Conservation (phyloP, 2,797 vertebrate genomes). For the Microctenopoma steveboyesi region DNA sequence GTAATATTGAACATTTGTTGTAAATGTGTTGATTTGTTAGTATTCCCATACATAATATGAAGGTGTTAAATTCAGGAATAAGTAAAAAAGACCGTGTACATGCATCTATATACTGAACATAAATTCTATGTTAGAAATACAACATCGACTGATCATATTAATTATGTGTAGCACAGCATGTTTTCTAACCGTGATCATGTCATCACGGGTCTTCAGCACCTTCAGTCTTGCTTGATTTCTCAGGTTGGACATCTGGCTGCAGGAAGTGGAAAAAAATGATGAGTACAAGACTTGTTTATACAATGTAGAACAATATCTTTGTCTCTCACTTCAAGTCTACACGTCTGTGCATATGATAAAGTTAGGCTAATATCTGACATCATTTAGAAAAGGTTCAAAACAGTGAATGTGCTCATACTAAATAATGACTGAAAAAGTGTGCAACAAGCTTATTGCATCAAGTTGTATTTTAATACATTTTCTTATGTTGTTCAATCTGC, state of each 20-base stretch:
- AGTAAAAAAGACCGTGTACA: not conserved
- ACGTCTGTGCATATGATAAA: not conserved
- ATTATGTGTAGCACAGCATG: not conserved
- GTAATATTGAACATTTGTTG: not conserved
- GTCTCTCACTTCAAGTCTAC: not conserved
- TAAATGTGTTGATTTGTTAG: not conserved
- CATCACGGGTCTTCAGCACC: constrained; percentile 93
- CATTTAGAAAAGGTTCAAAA: not conserved
- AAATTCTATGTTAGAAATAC: not conserved
- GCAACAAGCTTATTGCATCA: not conserved
- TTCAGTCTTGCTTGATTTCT: constrained; percentile 96
- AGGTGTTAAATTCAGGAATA: not conserved
- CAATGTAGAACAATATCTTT: not conserved
- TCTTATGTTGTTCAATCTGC: constrained; percentile 98
- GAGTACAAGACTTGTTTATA: not conserved
- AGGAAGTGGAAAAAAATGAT: not conserved
- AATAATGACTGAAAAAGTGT: not conserved
- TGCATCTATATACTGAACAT: not conserved
- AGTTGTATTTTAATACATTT: constrained; percentile 83
- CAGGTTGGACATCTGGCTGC: constrained; percentile 97
- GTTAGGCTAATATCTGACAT: not conserved
- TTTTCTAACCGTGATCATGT: constrained; percentile 92
- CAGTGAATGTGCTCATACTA: too few relatives aligned
- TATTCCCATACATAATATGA: too few relatives aligned
- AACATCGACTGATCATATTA: not conserved